Evolutionary conservation across 2,113 vertebrate genomes (phyloP).

Genomic region (Gopherus flavomarginatus): DNA sequence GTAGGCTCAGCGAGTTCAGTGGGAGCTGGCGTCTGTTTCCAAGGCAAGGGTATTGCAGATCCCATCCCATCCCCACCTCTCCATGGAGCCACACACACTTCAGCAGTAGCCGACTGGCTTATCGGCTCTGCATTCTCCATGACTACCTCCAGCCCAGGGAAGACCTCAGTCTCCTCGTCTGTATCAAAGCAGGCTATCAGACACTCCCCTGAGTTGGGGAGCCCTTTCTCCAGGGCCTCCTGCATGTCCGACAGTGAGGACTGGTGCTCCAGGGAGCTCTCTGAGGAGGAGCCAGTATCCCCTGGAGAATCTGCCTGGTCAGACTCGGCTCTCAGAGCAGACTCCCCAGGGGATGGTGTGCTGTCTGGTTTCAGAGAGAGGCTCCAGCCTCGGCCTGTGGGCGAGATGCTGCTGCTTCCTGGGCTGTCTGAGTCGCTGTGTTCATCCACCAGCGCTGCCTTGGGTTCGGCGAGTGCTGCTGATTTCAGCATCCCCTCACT

Average conservation of each 20-base stretch:
- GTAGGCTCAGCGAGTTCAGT: too few species aligned
- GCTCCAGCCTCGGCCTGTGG: background rate
- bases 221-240: background rate
- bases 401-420: background rate
- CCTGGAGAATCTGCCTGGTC: background rate
- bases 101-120: background rate
- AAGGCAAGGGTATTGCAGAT: background rate
- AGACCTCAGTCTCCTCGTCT: background rate
- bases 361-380: background rate
- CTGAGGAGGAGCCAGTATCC: background rate
- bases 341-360: background rate
- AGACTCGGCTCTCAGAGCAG: too few species aligned
- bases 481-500: background rate
- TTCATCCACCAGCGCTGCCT: accelerated
- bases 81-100: background rate
- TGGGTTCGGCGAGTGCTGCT: too few species aligned
- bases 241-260: background rate
- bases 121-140: too few species aligned
- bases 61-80: background rate
- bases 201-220: background rate
- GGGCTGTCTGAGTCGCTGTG: background rate
- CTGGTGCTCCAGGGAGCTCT: background rate
- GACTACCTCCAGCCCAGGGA: background rate
- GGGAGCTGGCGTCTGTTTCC: background rate
- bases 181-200: background rate